Evolutionary conservation across 2,888 invertebrate genomes (phyloP).

Genomic region (Tipula vernalis): DNA sequence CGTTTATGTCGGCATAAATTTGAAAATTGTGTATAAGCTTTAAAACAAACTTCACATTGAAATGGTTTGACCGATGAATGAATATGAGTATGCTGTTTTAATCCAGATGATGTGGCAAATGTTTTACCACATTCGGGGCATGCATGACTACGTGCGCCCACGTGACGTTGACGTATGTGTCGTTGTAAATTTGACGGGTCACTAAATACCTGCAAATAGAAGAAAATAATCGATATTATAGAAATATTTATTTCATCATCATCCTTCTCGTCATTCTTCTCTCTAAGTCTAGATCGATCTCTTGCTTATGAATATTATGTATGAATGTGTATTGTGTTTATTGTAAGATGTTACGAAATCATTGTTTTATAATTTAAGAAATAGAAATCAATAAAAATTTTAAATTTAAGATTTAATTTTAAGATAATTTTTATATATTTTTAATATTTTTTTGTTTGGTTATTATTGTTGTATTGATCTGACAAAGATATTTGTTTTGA

Average conservation of each 20-base stretch:
- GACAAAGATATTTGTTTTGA: conserved; percentile 4
- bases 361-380: background rate
- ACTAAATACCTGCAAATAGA: conserved; percentile 70
- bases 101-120: conserved; percentile 92
- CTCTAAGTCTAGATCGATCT: background rate
- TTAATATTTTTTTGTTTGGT: background rate
- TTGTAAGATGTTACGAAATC: background rate
- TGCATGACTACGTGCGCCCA: conserved; percentile 90
- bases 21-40: conserved; percentile 98
- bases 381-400: background rate
- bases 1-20: conserved; percentile 99
- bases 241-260: background rate
- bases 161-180: conserved; percentile 92
- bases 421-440: background rate
- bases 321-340: background rate
- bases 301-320: no score
- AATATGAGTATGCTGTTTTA: conserved; percentile 98
- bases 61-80: conserved; percentile 98
- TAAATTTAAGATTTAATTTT: background rate
- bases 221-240: conserved; percentile 26
- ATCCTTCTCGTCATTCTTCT: background rate
- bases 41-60: conserved; percentile 91
- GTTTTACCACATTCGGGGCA: conserved; percentile 98
- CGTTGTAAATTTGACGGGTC: conserved; percentile 94
- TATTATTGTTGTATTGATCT: background rate